A percentile compares a stretch with the other conserved stretches of the same genome.
phyloP scores from a whole-genome alignment of 2,797 vertebrate species.

The Cyprinella venusta region DNA sequence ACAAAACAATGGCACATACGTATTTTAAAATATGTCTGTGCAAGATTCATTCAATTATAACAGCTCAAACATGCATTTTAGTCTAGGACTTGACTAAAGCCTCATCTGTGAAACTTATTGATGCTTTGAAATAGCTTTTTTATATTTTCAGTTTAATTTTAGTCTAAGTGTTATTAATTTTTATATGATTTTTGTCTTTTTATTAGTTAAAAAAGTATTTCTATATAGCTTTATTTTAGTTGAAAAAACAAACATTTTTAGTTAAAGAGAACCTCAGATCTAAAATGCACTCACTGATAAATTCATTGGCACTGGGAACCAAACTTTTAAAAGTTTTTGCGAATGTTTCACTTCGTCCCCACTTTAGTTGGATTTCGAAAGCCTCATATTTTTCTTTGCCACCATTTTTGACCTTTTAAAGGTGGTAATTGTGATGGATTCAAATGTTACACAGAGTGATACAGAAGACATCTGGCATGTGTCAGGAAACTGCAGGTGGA shows the following conservation, averaged over 20 bases:
- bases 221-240: too few relatives aligned
- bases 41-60: too few relatives aligned
- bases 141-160: neutral
- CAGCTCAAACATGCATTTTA: too few relatives aligned
- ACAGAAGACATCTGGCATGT: constrained; percentile 41
- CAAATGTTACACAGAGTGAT: neutral
- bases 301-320: neutral
- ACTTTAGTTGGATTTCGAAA: neutral
- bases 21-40: too few relatives aligned
- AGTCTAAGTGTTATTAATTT: neutral
- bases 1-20: too few relatives aligned
- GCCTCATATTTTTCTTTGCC: neutral
- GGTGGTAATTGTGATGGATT: neutral
- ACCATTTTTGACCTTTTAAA: neutral
- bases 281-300: neutral
- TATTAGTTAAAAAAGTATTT: neutral
- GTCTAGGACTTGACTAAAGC: too few relatives aligned
- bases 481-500: constrained; percentile 48
- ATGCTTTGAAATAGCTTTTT: neutral
- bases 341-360: neutral
- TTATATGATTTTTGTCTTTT: neutral
- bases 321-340: neutral
- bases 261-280: neutral
- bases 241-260: neutral
- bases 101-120: too few relatives aligned